Evolutionary conservation across 2,888 invertebrate genomes (phyloP), one percentile per base, ranked within the genome.

Genomic region (Sarcophaga rosellei): DNA sequence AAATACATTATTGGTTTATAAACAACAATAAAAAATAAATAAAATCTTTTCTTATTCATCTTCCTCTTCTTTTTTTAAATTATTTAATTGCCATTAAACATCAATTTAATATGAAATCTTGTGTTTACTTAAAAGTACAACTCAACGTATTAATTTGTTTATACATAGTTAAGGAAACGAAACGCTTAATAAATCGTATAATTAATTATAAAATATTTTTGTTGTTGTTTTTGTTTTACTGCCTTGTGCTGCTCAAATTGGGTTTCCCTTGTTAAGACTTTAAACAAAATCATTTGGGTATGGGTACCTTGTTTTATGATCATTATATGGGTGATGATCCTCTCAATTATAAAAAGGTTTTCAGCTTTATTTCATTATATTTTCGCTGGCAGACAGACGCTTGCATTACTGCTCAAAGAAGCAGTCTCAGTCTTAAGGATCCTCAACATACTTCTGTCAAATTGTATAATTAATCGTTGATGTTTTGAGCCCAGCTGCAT

Each of bases 381-480:
- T 65, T 81, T 76, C 70, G 80, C 61, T 10, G 53, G 53, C 17
- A 53, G 53, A 53, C 61, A 69, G 20, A 23, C 70, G 23, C 47
- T 72, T 57, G 63, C 73, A 10, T 23, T 72, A 44, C 59, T 78
- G 35, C 63, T 21, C 53, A 76, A 68, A 76, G 62, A 53, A 17
- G 15, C 62, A 47, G 72, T 53, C 25, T 47, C 1, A 53, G 69
- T 84, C 78, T 81, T 86, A 78, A 84, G 86, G 86, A 81, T 79
- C 70, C 75, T 84, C 78, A 84, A 70, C 81, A 84, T 81, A 86
- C 78, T 81, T 84, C 86, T 86, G 86, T 86, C 86, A 84, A 86
- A 86, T 84, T 81, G 77, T 81, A 81, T 86, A 86, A 86, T 86
- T 86, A 84, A 86, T 86, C 35, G 86, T 86, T 86, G 84, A 86